A percentile compares a stretch with the other conserved stretches of the same genome.
phyloP scores from a whole-genome alignment of 2,113 vertebrate genomes.

The Pteropus alecto region DNA sequence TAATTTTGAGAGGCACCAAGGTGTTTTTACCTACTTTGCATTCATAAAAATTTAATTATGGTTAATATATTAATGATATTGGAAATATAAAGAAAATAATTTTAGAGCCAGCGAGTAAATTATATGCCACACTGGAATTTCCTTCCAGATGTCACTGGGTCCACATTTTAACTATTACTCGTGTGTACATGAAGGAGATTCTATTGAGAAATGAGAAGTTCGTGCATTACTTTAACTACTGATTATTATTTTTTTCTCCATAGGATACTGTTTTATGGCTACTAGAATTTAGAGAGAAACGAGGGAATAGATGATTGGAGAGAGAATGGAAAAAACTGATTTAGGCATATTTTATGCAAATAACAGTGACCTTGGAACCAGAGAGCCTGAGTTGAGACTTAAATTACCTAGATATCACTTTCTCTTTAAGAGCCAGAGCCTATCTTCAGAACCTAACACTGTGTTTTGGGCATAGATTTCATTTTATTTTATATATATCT shows the following conservation, averaged over 20 bases:
- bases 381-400: background rate
- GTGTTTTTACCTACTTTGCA: constrained; percentile 47
- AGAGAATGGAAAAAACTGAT: background rate
- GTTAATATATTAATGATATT: constrained; percentile 51
- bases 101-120: constrained; percentile 9
- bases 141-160: background rate
- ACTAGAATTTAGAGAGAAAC: background rate
- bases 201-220: background rate
- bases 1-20: constrained; percentile 45
- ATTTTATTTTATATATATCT: background rate
- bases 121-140: constrained; percentile 22
- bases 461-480: background rate
- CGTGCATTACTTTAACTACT: background rate
- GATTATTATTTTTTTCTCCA: background rate
- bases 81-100: constrained; percentile 38
- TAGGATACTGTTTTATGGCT: background rate
- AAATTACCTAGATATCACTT: background rate
- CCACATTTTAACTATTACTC: constrained; percentile 15
- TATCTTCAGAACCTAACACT: background rate
- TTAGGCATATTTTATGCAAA: background rate
- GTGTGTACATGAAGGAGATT: background rate
- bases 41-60: constrained; percentile 44
- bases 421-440: background rate
- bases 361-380: background rate
- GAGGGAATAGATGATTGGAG: background rate